Conservation (phyloP, 2,888 invertebrate species). For the Schizaphis graminum region DNA sequence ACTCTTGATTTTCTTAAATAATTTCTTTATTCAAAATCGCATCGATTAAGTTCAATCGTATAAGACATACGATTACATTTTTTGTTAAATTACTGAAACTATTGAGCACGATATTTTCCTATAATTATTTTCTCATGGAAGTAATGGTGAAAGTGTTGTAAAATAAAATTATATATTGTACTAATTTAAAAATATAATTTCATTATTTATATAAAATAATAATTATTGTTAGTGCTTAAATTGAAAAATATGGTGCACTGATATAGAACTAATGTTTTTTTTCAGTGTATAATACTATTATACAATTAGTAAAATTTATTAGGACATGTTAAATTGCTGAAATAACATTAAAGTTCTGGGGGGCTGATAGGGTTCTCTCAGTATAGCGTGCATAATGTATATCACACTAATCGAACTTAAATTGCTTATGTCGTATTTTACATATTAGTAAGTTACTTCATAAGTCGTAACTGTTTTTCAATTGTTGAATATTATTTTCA, state of each 20-base stretch:
- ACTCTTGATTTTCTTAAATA: neutral
- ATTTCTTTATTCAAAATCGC: neutral
- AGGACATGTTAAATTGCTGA: neutral
- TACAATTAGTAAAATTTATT: neutral
- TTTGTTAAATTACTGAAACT: neutral
- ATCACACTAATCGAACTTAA: neutral
- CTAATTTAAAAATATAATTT: neutral
- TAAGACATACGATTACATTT: neutral
- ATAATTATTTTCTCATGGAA: conserved; percentile 1
- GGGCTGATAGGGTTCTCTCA: neutral
- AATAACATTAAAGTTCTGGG: neutral
- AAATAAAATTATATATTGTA: neutral
- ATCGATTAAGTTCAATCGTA: neutral
- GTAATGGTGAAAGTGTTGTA: neutral
- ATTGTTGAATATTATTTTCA: neutral
- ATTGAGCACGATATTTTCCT: neutral
- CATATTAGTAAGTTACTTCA: neutral
- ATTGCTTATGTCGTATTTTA: neutral
- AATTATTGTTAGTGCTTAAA: neutral
- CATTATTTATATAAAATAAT: neutral
- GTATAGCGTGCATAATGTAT: neutral
- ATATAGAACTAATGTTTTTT: neutral
- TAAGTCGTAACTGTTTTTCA: neutral
- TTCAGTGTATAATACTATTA: neutral
- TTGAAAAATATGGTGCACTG: neutral